phyloP scores from a whole-genome alignment of 2,797 vertebrate genomes.

The Lates japonicus region DNA sequence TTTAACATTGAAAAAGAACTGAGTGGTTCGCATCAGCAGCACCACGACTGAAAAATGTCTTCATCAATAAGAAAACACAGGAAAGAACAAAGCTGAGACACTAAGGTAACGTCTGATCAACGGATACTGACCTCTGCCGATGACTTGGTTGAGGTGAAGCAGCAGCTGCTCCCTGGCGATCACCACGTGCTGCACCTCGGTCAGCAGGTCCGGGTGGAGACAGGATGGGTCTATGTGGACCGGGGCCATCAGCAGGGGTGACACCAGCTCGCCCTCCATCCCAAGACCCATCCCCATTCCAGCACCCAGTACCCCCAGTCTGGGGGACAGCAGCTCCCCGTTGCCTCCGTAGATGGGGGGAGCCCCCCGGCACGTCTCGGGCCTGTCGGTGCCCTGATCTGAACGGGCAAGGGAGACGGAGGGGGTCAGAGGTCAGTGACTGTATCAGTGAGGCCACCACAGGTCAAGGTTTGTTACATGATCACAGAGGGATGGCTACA shows the following conservation, averaged over 20 bases:
- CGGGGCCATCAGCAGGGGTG: conserved; percentile 91
- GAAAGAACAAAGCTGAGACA: neutral
- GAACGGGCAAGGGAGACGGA: conserved; percentile 54
- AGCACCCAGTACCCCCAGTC: conserved; percentile 82
- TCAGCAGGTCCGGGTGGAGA: conserved; percentile 95
- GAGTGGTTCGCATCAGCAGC: too few relatives aligned
- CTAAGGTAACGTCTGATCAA: neutral
- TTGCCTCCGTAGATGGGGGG: conserved; percentile 85
- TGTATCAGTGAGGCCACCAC: conserved; percentile 52
- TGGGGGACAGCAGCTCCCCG: conserved; percentile 91
- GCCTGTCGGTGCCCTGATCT: conserved; percentile 94
- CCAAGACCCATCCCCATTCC: conserved; percentile 58
- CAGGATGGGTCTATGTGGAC: conserved; percentile 94
- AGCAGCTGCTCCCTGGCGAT: conserved; percentile 94
- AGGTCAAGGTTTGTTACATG: conserved; percentile 65
- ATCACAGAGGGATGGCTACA: conserved; percentile 65
- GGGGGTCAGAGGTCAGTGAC: conserved; percentile 68
- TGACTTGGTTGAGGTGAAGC: conserved; percentile 94
- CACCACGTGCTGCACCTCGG: conserved; percentile 96
- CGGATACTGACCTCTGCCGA: conserved; percentile 92
- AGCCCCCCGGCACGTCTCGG: conserved; percentile 92
- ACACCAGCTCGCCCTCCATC: conserved; percentile 92
- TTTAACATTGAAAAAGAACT: too few relatives aligned
- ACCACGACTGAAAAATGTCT: too few relatives aligned
- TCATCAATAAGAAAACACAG: neutral